Conservation (phyloP, 1,140 invertebrate species). For the Globodera rostochiensis region DNA sequence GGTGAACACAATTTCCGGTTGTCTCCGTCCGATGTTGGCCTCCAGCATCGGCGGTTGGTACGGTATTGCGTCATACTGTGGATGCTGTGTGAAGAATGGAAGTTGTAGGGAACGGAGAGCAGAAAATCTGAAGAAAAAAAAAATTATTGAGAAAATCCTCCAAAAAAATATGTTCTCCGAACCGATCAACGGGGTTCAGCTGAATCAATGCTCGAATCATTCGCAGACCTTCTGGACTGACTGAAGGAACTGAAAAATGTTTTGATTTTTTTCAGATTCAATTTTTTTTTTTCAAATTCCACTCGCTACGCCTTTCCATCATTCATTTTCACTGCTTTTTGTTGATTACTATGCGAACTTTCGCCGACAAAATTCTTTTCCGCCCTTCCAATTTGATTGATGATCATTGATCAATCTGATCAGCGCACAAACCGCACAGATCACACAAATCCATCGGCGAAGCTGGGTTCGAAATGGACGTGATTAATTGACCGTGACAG, state of each 20-base stretch:
- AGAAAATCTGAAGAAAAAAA: neutral
- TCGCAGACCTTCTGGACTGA: conserved; percentile 7
- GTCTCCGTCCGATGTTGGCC: neutral
- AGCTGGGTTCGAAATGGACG: no score
- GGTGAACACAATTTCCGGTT: conserved; percentile 25
- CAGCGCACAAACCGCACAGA: neutral
- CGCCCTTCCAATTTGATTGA: neutral
- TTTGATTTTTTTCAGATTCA: neutral
- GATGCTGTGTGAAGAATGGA: conserved; percentile 16
- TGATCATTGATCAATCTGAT: neutral
- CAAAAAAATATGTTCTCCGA: neutral
- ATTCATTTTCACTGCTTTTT: neutral
- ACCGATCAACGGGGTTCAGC: conserved; percentile 4
- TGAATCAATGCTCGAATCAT: conserved; percentile 24
- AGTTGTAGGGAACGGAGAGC: conserved; percentile 11
- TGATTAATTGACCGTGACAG: no score
- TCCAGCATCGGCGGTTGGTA: conserved; percentile 23
- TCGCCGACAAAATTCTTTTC: neutral
- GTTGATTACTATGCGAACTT: neutral
- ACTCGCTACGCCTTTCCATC: neutral
- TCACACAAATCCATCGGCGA: no score
- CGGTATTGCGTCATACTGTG: neutral
- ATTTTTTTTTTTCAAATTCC: neutral
- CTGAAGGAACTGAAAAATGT: conserved; percentile 8
- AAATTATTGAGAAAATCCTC: neutral